Conservation (phyloP, 2,113 vertebrate species). For the Etheostoma spectabile region DNA sequence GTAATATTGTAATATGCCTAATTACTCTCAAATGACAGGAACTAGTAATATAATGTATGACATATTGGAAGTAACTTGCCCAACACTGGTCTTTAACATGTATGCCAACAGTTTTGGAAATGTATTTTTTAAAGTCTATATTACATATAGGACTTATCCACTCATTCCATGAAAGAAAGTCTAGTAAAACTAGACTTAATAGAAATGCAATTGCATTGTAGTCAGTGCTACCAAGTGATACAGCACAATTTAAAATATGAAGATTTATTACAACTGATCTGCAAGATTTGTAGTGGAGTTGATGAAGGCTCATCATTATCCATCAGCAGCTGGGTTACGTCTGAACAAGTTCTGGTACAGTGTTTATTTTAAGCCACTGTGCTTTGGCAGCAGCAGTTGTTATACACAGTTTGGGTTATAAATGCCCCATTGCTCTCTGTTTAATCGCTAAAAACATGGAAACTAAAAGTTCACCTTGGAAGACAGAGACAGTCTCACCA, state of each 20-base stretch:
- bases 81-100: background rate
- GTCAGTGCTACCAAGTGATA: background rate
- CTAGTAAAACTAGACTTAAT: background rate
- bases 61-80: too few species aligned
- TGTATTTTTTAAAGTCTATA: background rate
- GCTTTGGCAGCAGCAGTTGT: background rate
- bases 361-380: background rate
- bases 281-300: background rate
- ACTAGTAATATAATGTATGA: too few species aligned
- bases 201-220: background rate
- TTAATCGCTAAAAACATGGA: background rate
- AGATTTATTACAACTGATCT: background rate
- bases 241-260: background rate
- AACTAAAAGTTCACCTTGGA: background rate
- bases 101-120: background rate
- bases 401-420: background rate
- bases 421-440: background rate
- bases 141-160: background rate
- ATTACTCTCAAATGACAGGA: too few species aligned
- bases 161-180: background rate
- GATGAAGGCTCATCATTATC: background rate
- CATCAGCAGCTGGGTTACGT: background rate
- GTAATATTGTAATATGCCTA: too few species aligned
- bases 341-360: background rate
- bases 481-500: background rate